These are phyloP conservation scores for Tanytarsus gracilentus DNA, from an alignment of 2,888 invertebrate species.

Conservation along the genomic window DNA sequence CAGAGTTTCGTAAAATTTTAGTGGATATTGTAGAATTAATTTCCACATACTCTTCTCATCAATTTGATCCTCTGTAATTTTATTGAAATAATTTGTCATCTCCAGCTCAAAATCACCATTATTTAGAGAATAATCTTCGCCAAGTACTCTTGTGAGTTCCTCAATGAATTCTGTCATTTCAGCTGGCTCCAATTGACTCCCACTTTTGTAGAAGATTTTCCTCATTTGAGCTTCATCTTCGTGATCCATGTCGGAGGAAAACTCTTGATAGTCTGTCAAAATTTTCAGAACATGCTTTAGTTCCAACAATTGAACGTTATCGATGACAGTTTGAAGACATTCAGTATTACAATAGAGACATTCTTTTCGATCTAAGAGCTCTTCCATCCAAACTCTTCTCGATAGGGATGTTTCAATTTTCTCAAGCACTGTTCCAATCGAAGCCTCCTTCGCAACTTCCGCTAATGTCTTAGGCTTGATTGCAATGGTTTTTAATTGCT, in stretches of 20 bases:
- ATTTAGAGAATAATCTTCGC: background rate
- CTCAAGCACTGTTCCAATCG: conserved; percentile 36
- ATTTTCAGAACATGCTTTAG: conserved; percentile 10
- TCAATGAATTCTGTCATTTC: background rate
- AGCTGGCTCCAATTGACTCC: background rate
- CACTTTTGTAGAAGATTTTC: conserved; percentile 4
- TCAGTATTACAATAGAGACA: conserved; percentile 36
- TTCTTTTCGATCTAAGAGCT: conserved; percentile 34
- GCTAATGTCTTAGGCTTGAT: conserved; percentile 35
- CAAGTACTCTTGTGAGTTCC: background rate
- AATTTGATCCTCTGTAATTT: conserved; percentile 2
- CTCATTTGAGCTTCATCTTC: conserved; percentile 16
- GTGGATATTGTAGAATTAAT: background rate
- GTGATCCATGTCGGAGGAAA: conserved; percentile 9
- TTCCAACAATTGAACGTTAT: conserved; percentile 30
- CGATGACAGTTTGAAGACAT: conserved; percentile 35
- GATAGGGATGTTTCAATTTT: conserved; percentile 33
- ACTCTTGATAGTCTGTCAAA: background rate
- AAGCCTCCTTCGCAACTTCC: conserved; percentile 34
- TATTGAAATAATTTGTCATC: conserved; percentile 9
- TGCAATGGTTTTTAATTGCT: conserved; percentile 35
- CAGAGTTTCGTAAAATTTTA: conserved; percentile 9
- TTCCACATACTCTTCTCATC: background rate
- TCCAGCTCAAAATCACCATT: background rate
- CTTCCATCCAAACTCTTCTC: conserved; percentile 32